These are phyloP conservation scores for Platorchestia sp. DNA, from an alignment of 1,140 invertebrate genomes.

Conservation along the genomic window DNA sequence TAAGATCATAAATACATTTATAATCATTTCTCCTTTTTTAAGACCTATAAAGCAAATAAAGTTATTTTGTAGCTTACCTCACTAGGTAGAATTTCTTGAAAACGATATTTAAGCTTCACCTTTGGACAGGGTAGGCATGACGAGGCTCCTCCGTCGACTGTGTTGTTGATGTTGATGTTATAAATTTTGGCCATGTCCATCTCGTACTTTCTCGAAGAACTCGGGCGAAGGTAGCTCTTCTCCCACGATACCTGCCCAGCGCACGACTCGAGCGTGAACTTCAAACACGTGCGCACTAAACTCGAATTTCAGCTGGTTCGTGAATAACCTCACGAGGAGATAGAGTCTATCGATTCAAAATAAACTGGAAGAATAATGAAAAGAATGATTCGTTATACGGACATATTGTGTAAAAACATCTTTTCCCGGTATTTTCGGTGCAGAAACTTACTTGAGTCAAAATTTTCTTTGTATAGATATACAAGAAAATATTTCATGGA, in stretches of 20 bases:
- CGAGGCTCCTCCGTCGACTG: conserved; percentile 75
- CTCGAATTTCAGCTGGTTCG: neutral
- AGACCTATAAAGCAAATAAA: too few species aligned
- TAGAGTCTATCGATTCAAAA: too few species aligned
- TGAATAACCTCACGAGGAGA: neutral
- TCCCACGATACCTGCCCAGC: conserved; percentile 64
- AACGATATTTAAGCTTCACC: conserved; percentile 60
- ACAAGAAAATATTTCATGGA: neutral
- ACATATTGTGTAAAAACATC: too few species aligned
- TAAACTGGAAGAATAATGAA: too few species aligned
- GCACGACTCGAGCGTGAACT: neutral
- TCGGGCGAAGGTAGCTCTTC: conserved; percentile 60
- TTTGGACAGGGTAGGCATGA: conserved; percentile 75
- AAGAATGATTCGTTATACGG: too few species aligned
- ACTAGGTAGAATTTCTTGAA: too few species aligned
- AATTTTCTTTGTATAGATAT: neutral
- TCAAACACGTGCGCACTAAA: neutral
- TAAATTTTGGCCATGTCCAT: conserved; percentile 74
- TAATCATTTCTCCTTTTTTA: too few species aligned
- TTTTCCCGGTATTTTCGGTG: too few species aligned
- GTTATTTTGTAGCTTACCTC: too few species aligned
- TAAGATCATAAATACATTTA: too few species aligned
- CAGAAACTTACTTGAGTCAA: too few species aligned
- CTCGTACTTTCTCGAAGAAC: conserved; percentile 67
- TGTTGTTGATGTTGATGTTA: conserved; percentile 77